Conservation (phyloP, 35 echinoderm and acorn worm species). For the Apostichopus parvimensis region DNA sequence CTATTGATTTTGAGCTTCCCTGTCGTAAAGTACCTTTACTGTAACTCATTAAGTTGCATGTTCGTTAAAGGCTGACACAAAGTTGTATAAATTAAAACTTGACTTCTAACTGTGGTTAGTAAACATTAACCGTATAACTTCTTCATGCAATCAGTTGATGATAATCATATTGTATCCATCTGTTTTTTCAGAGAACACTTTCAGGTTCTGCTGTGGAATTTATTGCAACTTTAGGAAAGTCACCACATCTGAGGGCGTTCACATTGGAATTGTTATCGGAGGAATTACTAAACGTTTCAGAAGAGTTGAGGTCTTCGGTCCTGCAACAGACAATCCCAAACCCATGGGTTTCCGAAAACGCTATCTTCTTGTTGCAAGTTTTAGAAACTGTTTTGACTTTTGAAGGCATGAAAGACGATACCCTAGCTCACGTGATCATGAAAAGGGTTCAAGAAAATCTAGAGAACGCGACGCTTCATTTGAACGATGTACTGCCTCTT, state of each 20-base stretch:
- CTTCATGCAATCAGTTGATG: not conserved
- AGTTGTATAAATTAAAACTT: too few species aligned
- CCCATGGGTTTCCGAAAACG: slow-evolving; percentile 50
- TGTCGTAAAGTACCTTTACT: too few species aligned
- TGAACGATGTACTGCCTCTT: slow-evolving; percentile 68
- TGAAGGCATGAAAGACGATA: not conserved
- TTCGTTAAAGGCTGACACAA: too few species aligned
- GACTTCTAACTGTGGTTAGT: too few species aligned
- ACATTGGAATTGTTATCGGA: slow-evolving; percentile 6
- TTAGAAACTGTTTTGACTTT: slow-evolving; percentile 60
- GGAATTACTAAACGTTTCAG: not conserved
- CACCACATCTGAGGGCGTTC: not conserved
- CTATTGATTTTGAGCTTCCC: too few species aligned
- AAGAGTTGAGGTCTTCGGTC: slow-evolving; percentile 6
- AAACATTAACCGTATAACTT: too few species aligned
- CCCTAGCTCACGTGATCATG: not conserved
- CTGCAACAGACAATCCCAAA: slow-evolving; percentile 20
- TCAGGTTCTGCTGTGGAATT: not conserved
- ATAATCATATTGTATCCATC: not conserved
- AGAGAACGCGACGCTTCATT: slow-evolving; percentile 61
- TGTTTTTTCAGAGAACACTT: not conserved
- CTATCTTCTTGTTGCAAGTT: slow-evolving; percentile 55
- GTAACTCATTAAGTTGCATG: too few species aligned
- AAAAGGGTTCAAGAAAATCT: slow-evolving; percentile 38
- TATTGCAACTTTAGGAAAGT: slow-evolving; percentile 30